These are phyloP conservation scores for Drusus annulatus DNA, from an alignment of 1,140 invertebrate species.

Conservation along the genomic window DNA sequence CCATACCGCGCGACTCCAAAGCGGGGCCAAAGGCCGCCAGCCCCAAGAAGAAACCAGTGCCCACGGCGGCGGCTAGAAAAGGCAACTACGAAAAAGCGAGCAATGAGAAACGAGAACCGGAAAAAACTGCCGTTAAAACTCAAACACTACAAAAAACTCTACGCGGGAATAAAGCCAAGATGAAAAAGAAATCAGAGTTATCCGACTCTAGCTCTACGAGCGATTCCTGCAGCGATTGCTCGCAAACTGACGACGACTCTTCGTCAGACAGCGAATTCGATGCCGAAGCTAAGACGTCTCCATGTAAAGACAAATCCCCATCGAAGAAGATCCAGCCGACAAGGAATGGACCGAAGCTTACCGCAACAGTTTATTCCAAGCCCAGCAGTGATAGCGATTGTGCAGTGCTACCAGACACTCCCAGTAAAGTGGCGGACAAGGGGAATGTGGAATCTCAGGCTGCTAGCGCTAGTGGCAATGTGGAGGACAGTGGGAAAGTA, in stretches of 20 bases:
- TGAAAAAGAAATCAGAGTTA: conserved; percentile 46
- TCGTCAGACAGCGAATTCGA: conserved; percentile 30
- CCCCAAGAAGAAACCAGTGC: conserved; percentile 51
- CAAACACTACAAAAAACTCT: conserved; percentile 16
- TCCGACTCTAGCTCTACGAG: conserved; percentile 51
- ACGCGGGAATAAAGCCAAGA: conserved; percentile 41
- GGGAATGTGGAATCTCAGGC: neutral
- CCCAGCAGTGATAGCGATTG: conserved; percentile 60
- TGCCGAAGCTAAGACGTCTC: conserved; percentile 16
- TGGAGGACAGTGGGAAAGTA: neutral
- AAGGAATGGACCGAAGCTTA: conserved; percentile 59
- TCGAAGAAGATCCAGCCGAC: conserved; percentile 41
- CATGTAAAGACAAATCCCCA: conserved; percentile 22
- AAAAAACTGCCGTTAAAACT: conserved; percentile 39
- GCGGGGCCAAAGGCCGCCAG: conserved; percentile 43
- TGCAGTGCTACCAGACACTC: neutral
- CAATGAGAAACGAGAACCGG: conserved; percentile 42
- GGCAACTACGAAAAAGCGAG: conserved; percentile 45
- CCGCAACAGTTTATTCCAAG: conserved; percentile 59
- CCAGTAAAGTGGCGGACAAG: neutral
- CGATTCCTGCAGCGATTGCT: conserved; percentile 54
- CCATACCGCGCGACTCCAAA: conserved; percentile 46
- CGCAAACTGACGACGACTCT: conserved; percentile 31
- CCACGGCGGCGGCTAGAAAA: conserved; percentile 53
- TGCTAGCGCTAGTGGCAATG: neutral